These are phyloP conservation scores for Trissoscelio sp. DNA, from an alignment of 2,888 invertebrate genomes.

Conservation along the genomic window DNA sequence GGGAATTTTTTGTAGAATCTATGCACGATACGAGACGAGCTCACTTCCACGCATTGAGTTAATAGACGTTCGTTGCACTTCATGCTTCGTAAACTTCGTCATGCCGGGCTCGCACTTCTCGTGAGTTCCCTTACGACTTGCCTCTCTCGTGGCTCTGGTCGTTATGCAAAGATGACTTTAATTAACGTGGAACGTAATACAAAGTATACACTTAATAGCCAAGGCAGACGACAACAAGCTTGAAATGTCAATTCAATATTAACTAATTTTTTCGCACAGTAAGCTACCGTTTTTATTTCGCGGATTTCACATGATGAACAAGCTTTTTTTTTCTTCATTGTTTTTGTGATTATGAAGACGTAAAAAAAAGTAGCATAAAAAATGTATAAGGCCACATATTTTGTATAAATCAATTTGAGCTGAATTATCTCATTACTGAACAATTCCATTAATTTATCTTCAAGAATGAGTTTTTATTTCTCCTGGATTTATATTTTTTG, in stretches of 20 bases:
- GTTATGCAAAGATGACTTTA: conserved; percentile 72
- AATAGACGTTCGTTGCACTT: conserved; percentile 68
- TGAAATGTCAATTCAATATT: conserved; percentile 52
- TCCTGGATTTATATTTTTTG: not conserved
- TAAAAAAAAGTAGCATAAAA: too few species aligned
- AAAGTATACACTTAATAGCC: conserved; percentile 59
- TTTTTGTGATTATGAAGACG: too few species aligned
- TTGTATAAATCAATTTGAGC: not conserved
- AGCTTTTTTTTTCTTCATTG: too few species aligned
- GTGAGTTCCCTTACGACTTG: conserved; percentile 68
- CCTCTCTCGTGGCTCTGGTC: conserved; percentile 62
- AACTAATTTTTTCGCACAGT: conserved; percentile 6
- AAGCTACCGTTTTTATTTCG: conserved; percentile 28
- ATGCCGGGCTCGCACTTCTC: conserved; percentile 62
- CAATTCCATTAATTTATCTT: not conserved
- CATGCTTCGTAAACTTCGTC: conserved; percentile 69
- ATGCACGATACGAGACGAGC: conserved; percentile 41
- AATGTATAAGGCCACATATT: too few species aligned
- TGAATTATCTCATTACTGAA: not conserved
- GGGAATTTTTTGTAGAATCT: conserved; percentile 45
- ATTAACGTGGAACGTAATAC: conserved; percentile 69
- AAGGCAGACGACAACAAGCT: conserved; percentile 33
- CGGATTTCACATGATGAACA: not conserved
- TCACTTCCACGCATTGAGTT: conserved; percentile 58
- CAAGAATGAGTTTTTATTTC: not conserved